Conservation (phyloP, 2,113 vertebrate genomes). For the Heterocephalus glaber region DNA sequence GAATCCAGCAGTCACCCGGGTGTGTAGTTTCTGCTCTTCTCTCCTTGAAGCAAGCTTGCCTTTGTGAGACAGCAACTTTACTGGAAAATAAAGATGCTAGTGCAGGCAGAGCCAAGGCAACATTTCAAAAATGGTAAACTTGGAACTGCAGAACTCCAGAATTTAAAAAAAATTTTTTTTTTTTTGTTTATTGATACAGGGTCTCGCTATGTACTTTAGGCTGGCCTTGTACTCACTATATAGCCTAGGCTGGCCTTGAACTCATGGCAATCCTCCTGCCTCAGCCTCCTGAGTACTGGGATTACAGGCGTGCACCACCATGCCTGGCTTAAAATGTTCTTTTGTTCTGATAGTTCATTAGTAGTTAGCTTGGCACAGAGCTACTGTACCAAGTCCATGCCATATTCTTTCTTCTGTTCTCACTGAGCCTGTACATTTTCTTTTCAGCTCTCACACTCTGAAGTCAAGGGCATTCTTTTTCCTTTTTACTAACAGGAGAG, state of each 20-base stretch:
- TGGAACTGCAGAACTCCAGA: background rate
- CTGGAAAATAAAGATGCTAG: background rate
- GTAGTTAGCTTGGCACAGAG: background rate
- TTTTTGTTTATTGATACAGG: no score
- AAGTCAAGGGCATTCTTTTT: background rate
- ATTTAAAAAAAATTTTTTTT: no score
- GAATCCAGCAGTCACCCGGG: background rate
- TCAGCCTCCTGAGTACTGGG: no score
- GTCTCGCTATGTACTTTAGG: no score
- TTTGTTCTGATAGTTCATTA: background rate
- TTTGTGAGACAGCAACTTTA: background rate
- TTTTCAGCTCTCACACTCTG: background rate
- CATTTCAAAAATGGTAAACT: background rate
- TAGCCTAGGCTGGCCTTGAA: no score
- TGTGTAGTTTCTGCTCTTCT: conserved; percentile 8
- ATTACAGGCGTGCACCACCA: no score
- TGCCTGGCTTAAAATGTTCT: background rate
- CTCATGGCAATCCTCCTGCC: no score
- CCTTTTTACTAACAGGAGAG: background rate
- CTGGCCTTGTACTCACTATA: no score
- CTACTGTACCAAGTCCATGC: background rate
- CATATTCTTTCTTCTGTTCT: background rate
- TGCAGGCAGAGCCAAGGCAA: background rate
- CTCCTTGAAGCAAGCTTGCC: conserved; percentile 37
- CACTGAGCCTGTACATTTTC: background rate